Evolutionary conservation across 2,797 vertebrate species (phyloP).

Genomic region (Selene dorsalis): DNA sequence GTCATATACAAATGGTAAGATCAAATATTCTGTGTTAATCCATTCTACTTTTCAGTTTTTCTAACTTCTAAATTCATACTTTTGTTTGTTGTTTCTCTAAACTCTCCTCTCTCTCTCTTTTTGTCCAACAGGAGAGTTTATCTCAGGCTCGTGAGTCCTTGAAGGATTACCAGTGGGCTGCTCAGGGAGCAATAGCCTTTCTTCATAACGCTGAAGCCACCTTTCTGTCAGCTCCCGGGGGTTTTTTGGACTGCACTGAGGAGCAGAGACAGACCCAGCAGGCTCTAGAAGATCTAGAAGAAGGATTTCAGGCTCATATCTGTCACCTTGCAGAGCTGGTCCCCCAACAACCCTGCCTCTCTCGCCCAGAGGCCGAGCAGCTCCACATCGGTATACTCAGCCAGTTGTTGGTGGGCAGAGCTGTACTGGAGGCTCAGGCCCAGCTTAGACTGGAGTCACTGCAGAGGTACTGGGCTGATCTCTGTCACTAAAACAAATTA

Average conservation of each 20-base stretch:
- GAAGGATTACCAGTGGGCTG: constrained; percentile 81
- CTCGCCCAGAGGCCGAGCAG: constrained; percentile 73
- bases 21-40: neutral
- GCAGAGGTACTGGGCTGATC: constrained; percentile 72
- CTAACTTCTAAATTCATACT: neutral
- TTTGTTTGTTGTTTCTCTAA: constrained; percentile 1
- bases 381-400: constrained; percentile 82
- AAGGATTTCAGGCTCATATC: constrained; percentile 83
- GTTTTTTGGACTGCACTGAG: constrained; percentile 76
- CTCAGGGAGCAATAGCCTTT: constrained; percentile 77
- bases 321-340: constrained; percentile 77
- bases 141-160: constrained; percentile 81
- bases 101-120: neutral
- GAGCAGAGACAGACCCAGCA: constrained; percentile 72
- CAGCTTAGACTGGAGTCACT: constrained; percentile 80
- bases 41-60: neutral
- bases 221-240: constrained; percentile 71
- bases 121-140: constrained; percentile 82
- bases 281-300: constrained; percentile 71
- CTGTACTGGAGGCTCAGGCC: constrained; percentile 80
- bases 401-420: constrained; percentile 81
- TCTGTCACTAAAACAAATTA: neutral
- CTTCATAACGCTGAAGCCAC: constrained; percentile 81
- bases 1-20: constrained; percentile 86
- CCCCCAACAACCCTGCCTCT: constrained; percentile 77